Conservation (phyloP, 2,797 vertebrate species). For the Strix occidentalis region DNA sequence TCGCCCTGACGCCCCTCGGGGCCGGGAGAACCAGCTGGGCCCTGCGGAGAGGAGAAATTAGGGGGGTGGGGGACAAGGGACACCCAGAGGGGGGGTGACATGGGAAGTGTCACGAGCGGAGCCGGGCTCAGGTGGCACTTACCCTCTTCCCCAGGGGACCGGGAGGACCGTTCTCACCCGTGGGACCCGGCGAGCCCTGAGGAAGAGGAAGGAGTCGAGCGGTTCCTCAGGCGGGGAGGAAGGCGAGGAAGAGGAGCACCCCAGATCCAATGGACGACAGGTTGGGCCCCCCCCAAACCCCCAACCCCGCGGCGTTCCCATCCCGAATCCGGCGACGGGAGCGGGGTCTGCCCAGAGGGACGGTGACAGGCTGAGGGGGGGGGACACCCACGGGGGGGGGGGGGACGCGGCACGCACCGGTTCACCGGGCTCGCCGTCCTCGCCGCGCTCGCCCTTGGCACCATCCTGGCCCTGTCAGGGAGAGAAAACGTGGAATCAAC, state of each 20-base stretch:
- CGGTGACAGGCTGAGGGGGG: too few relatives aligned
- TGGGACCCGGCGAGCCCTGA: constrained; percentile 90
- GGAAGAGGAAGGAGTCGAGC: background rate
- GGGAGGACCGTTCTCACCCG: constrained; percentile 89
- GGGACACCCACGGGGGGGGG: too few relatives aligned
- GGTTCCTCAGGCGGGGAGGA: background rate
- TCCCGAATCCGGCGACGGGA: too few relatives aligned
- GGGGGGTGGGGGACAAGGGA: background rate
- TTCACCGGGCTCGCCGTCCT: too few relatives aligned
- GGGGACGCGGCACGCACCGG: too few relatives aligned
- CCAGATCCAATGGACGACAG: too few relatives aligned
- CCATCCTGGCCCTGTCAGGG: too few relatives aligned
- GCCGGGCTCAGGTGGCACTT: background rate
- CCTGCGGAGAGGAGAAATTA: constrained; percentile 67
- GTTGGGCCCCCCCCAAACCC: too few relatives aligned
- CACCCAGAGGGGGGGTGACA: constrained; percentile 22
- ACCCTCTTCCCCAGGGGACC: constrained; percentile 91
- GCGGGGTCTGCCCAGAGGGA: too few relatives aligned
- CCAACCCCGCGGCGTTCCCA: too few relatives aligned
- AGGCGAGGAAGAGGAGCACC: background rate
- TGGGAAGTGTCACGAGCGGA: background rate
- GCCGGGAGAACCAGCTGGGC: constrained; percentile 85
- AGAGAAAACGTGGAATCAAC: too few relatives aligned
- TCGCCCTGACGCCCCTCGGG: constrained; percentile 90
- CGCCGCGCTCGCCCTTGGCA: too few relatives aligned